These are phyloP conservation scores for Zaprionus nigranus DNA, from an alignment of 1,140 invertebrate genomes.

Conservation along the genomic window DNA sequence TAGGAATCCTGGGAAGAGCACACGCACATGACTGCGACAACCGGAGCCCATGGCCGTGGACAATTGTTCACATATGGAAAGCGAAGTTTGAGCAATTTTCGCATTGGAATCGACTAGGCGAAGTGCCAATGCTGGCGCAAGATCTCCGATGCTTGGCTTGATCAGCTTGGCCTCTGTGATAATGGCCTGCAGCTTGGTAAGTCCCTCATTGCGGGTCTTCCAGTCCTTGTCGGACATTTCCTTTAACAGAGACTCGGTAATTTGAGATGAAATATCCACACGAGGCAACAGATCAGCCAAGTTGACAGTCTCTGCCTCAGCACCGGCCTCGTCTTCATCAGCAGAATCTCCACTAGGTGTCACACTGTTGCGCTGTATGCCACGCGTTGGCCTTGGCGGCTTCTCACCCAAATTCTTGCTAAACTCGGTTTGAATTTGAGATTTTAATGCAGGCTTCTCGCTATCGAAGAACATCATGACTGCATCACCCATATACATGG, in stretches of 20 bases:
- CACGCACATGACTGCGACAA: constrained; percentile 91
- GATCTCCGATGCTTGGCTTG: constrained; percentile 92
- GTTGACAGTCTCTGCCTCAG: constrained; percentile 84
- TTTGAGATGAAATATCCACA: constrained; percentile 93
- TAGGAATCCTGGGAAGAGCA: constrained; percentile 93
- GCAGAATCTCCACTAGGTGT: constrained; percentile 85
- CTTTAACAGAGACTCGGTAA: constrained; percentile 92
- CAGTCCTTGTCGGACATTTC: constrained; percentile 97
- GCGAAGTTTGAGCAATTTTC: constrained; percentile 92
- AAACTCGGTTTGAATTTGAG: constrained; percentile 94
- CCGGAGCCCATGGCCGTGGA: constrained; percentile 92
- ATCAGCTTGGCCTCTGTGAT: constrained; percentile 92
- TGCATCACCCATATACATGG: constrained; percentile 92
- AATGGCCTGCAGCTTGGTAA: constrained; percentile 85
- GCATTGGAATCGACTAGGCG: constrained; percentile 95
- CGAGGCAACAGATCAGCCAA: constrained; percentile 90
- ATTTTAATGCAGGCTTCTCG: constrained; percentile 93
- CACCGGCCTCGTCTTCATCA: constrained; percentile 86
- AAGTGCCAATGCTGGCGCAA: constrained; percentile 91
- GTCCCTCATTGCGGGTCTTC: constrained; percentile 89
- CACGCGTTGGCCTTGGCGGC: constrained; percentile 90
- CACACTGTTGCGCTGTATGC: constrained; percentile 68
- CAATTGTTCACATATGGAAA: constrained; percentile 92
- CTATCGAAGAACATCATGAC: constrained; percentile 92
- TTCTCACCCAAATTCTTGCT: constrained; percentile 91